Base-by-base conservation (phyloP, 2,888 invertebrate genomes). In the Psylliodes chrysocephalus region DNA sequence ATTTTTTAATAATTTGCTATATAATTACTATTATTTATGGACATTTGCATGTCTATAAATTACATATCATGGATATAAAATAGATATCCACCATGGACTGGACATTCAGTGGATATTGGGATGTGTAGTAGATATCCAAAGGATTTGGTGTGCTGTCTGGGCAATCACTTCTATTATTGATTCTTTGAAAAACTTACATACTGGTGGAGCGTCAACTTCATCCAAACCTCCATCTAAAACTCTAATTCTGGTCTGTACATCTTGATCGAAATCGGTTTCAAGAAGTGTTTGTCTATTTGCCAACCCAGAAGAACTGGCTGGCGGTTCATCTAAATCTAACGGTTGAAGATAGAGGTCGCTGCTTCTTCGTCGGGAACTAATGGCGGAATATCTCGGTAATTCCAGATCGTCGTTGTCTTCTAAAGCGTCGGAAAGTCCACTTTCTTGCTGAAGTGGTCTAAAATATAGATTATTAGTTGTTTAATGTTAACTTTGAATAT, bases 321-420 rank as follows among this genome's bases (percentile, higher is more conserved):
- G 7, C 1, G 44, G 44, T 14, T 44, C 17, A 8, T 44, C 18
- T 18, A 44, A 10, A 17, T 44, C 44, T 47, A 47, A 25, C 10
- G 80, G 79, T 65, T 77, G 75, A 47, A 79, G 64, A 71, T 81
- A 81, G 47, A 79, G 75, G 64, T 81, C 81, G 62, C 80, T 80
- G 63, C 80, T 81, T 63, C 77, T 71, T 70, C 75, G 65, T 28
- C 71, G 73, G 64, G 72, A 38, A 38, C 47, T 47, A 17, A 60
- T 25, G 28, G 47, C 73, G 22, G 68, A 64, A 65, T 59, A 55
- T 52, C 49, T 55, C 35, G 70, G 51, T 10, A 71, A 68, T 57
- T 71, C 67, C 35, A 71, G 19, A n/a, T 71, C 61, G 35, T 71
- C 71, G 4, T 60, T 19, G 4, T 70, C 66, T 55, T 69, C 71